Evolutionary conservation across 1,140 invertebrate genomes (phyloP), one percentile per base, ranked within the genome.

Genomic region (Zaprionus capensis): DNA sequence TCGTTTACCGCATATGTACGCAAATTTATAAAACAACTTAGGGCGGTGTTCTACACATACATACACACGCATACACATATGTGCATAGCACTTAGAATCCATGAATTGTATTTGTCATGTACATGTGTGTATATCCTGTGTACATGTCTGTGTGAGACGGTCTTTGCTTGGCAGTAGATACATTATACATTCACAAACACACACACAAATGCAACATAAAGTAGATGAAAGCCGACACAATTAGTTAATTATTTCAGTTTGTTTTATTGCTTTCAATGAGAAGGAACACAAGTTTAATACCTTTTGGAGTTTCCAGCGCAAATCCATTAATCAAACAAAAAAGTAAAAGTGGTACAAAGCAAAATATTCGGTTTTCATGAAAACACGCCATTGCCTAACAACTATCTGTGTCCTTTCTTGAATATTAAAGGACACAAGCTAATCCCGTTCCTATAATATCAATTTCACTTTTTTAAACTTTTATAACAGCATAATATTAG

Each of bases 401-500:
- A 59, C 72, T 75, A 41, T 70, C 67, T 17, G 67, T 51, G 14
- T 75, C 24, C 53, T 58, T 58, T 59, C 58, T 53, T 64, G 51
- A 71, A 26, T 71, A 56, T 64, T 44, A 70, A 71, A 75, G 72
- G 72, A 56, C 53, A 75, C 59, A 64, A 71, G 28, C n/a, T 57
- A 57, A 59, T 75, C 67, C 58, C 67, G 41, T 69, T 70, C 59
- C 59, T 58, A 61, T 31, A 41, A 38, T 71, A 64, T 64, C 17
- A 71, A 75, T 51, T 71, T 51, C 67, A 75, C 72, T 75, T 15
- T 17, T 41, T 17, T 28, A 49, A 55, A 58, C 72, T 63, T 71
- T 71, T 75, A 71, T 51, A 75, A 68, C 66, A 59, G 63, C 72
- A 75, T 75, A 62, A 53, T 70, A 75, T 41, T 71, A 71, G 63